These are phyloP conservation scores for Aleiodes leptofemur DNA, from an alignment of 2,888 invertebrate species.

Conservation along the genomic window DNA sequence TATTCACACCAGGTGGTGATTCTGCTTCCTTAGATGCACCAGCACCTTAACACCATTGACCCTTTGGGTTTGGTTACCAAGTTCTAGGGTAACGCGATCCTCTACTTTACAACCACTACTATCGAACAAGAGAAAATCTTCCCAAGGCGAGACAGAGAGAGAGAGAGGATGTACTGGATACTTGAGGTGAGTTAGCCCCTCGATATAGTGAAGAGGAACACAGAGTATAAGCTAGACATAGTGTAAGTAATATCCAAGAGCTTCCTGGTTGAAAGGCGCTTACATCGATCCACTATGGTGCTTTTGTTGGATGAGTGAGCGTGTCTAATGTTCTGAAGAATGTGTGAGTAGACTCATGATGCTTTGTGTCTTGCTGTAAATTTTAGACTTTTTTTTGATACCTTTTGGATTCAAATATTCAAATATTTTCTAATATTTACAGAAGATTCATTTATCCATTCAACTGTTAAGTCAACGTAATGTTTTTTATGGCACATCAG, in stretches of 20 bases:
- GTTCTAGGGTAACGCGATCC: constrained; percentile 36
- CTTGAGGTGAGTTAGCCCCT: constrained; percentile 15
- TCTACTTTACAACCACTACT: constrained; percentile 24
- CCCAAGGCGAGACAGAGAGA: constrained; percentile 30
- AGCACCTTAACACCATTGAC: constrained; percentile 48
- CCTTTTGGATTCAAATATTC: too few relatives aligned
- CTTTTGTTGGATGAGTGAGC: constrained; percentile 7
- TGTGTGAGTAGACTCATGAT: background rate
- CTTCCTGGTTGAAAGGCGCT: constrained; percentile 36
- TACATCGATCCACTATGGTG: constrained; percentile 35
- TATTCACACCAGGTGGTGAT: constrained; percentile 41
- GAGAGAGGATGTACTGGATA: constrained; percentile 24
- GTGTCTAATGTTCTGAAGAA: constrained; percentile 6
- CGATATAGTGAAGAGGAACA: constrained; percentile 2
- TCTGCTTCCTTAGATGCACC: constrained; percentile 50
- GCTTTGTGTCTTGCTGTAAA: too few relatives aligned
- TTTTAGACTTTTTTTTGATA: too few relatives aligned
- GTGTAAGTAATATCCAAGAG: constrained; percentile 54
- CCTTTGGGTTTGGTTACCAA: constrained; percentile 35
- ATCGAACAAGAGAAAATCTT: constrained; percentile 42
- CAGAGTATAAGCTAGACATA: constrained; percentile 50
- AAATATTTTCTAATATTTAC: too few relatives aligned
- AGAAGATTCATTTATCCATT: too few relatives aligned
- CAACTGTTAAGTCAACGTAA: too few relatives aligned
- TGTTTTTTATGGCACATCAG: too few relatives aligned